These are phyloP conservation scores for Diplodus puntazzo DNA, from an alignment of 2,797 vertebrate genomes.

Conservation along the genomic window DNA sequence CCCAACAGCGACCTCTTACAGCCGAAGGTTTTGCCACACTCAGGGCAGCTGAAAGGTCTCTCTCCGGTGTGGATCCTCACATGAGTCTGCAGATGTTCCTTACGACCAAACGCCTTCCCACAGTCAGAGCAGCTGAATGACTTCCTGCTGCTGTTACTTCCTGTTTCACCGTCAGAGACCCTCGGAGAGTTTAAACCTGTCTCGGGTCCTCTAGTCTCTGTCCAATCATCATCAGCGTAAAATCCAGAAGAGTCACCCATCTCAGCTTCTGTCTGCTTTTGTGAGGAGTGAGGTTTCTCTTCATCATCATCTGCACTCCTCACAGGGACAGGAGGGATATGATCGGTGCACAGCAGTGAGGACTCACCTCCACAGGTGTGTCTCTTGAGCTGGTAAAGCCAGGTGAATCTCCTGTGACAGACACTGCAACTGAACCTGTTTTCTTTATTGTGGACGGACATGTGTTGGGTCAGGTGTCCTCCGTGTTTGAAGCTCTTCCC, in stretches of 20 bases:
- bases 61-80: conserved; percentile 34
- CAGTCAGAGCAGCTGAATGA: conserved; percentile 19
- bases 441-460: conserved; percentile 39
- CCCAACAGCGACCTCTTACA: conserved; percentile 26
- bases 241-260: background rate
- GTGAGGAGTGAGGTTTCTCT: conserved; percentile 26
- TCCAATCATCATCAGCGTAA: conserved; percentile 2
- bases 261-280: background rate
- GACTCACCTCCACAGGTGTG: conserved; percentile 7
- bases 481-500: conserved; percentile 27
- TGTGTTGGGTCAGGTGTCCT: conserved; percentile 40
- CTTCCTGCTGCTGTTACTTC: background rate
- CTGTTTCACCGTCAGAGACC: background rate
- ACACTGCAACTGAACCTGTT: conserved; percentile 7
- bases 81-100: conserved; percentile 27
- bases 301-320: conserved; percentile 9
- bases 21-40: conserved; percentile 26
- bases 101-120: conserved; percentile 33
- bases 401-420: conserved; percentile 4
- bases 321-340: background rate
- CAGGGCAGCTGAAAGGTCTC: conserved; percentile 24
- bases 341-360: background rate
- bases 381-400: conserved; percentile 43
- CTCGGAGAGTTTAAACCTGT: background rate
- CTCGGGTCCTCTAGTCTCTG: background rate